A percentile compares a stretch with the other conserved stretches of the same genome.
Conservation (phyloP, 2,888 invertebrate species). For the Neria commutata region DNA sequence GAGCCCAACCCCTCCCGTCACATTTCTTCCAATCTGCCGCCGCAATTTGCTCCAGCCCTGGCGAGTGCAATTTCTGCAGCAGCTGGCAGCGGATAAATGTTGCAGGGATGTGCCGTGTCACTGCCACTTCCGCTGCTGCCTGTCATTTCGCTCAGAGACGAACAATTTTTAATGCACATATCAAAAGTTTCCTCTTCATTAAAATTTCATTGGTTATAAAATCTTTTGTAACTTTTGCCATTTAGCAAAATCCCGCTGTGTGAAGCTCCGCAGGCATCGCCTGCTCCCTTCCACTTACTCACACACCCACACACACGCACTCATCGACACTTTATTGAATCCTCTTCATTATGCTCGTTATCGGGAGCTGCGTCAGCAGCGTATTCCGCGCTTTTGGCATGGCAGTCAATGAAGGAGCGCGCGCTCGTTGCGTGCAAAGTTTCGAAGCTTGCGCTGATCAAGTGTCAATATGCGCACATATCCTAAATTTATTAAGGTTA, state of each 20-base stretch:
- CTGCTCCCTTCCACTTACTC: too few species aligned
- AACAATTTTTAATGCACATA: conserved; percentile 16
- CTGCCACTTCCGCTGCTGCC: background rate
- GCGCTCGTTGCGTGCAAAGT: background rate
- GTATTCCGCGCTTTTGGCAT: background rate
- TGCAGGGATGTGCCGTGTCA: too few species aligned
- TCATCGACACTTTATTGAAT: too few species aligned
- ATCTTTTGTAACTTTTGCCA: conserved; percentile 22
- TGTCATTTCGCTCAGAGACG: conserved; percentile 11
- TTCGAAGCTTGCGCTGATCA: background rate
- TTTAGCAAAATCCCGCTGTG: conserved; percentile 12
- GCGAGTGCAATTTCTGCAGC: too few species aligned
- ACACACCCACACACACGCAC: too few species aligned
- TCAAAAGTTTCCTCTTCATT: conserved; percentile 23
- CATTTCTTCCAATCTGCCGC: too few species aligned
- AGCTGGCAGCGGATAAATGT: too few species aligned
- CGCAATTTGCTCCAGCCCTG: too few species aligned
- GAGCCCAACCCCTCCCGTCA: too few species aligned
- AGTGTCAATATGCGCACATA: background rate
- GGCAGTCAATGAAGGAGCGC: conserved; percentile 6
- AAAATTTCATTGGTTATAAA: conserved; percentile 29
- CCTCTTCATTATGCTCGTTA: too few species aligned
- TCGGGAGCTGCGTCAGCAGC: background rate
- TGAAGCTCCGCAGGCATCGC: background rate
- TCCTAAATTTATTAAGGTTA: background rate